These are phyloP conservation scores for Cliona cf. orientalis DNA, from an alignment of 37 sponge, comb jelly and placozoan species.

Conservation along the genomic window DNA sequence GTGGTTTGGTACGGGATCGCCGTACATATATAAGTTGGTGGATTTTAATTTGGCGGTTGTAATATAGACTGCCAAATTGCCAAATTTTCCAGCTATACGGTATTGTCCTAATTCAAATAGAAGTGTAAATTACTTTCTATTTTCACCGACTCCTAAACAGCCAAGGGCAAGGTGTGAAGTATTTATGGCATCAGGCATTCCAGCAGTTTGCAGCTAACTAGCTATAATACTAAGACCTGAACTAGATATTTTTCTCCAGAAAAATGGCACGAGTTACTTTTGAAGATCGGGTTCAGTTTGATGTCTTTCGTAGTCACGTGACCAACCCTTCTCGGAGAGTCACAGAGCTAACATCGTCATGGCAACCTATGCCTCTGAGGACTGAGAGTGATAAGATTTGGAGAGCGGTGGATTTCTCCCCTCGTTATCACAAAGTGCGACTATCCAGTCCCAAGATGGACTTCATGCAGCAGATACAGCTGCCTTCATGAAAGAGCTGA, in stretches of 20 bases:
- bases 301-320: neutral
- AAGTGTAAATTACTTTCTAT: no score
- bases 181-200: no score
- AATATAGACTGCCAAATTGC: no score
- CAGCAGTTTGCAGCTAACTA: no score
- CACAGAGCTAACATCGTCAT: neutral
- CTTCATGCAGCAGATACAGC: neutral
- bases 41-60: no score
- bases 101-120: no score
- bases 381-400: neutral
- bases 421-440: neutral
- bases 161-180: no score
- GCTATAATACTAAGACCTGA: no score
- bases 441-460: neutral
- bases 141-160: no score
- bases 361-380: neutral
- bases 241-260: neutral
- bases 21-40: no score
- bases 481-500: neutral
- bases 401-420: neutral
- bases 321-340: neutral
- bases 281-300: neutral
- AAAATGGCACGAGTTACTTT: neutral
- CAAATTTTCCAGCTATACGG: no score
- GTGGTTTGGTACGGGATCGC: no score